phyloP scores from a whole-genome alignment of 1,140 invertebrate species.

The Ruditapes philippinarum region DNA sequence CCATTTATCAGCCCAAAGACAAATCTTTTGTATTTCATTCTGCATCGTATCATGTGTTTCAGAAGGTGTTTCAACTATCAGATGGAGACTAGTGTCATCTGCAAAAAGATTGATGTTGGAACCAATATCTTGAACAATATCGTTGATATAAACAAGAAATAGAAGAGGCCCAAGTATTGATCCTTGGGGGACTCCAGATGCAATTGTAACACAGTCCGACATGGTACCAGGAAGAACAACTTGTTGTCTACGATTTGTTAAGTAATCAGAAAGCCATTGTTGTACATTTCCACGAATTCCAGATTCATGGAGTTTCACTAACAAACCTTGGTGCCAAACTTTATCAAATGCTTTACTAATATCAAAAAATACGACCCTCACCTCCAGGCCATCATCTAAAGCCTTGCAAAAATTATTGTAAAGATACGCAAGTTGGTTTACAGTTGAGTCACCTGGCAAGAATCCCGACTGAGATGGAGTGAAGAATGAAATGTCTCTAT shows the following conservation, averaged over 20 bases:
- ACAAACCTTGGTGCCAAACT: not conserved
- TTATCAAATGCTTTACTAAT: too few species aligned
- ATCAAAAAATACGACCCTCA: too few species aligned
- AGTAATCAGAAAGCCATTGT: not conserved
- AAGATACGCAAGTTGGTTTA: not conserved
- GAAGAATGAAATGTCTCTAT: not conserved
- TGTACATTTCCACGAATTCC: not conserved
- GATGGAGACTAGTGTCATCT: not conserved
- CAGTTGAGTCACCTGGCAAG: not conserved
- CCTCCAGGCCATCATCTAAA: too few species aligned
- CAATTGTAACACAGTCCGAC: not conserved
- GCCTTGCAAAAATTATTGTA: not conserved
- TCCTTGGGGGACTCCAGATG: not conserved
- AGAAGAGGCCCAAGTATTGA: not conserved
- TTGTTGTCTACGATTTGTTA: not conserved
- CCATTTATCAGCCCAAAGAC: not conserved
- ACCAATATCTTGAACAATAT: not conserved
- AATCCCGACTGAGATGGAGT: not conserved
- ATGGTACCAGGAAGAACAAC: not conserved
- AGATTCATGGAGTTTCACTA: not conserved
- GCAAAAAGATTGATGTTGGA: not conserved
- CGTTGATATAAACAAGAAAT: not conserved
- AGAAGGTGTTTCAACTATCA: not conserved
- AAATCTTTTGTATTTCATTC: not conserved
- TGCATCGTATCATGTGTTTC: not conserved